Conservation (phyloP, 23 tunicate species). For the Oikopleura albicans region DNA sequence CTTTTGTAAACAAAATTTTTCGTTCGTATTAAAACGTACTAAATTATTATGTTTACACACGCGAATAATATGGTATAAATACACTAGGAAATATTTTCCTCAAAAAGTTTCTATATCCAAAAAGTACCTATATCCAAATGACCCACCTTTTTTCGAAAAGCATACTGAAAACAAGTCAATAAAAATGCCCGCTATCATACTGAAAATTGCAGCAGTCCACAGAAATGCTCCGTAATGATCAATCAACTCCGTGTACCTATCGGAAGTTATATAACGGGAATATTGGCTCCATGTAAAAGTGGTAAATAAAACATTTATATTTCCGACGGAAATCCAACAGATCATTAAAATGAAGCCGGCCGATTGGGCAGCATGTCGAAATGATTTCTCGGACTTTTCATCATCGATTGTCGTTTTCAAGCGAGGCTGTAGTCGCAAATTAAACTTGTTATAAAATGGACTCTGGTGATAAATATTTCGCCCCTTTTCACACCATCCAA, state of each 20-base stretch:
- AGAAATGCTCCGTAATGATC: not conserved
- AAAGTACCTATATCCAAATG: too few relatives aligned
- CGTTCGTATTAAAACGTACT: too few relatives aligned
- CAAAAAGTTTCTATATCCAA: too few relatives aligned
- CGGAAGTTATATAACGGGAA: not conserved
- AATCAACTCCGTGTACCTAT: not conserved
- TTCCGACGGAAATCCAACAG: not conserved
- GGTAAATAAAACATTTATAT: not conserved
- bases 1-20: too few relatives aligned
- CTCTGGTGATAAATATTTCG: not conserved
- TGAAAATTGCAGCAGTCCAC: constrained; percentile 1
- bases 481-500: not conserved
- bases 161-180: not conserved
- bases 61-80: too few relatives aligned
- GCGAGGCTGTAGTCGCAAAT: too few relatives aligned
- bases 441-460: not conserved
- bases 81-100: too few relatives aligned
- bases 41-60: too few relatives aligned
- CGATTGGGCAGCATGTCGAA: too few relatives aligned
- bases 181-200: not conserved
- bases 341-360: too few relatives aligned
- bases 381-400: too few relatives aligned
- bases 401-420: too few relatives aligned
- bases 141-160: not conserved
- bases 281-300: not conserved